Conservation (phyloP, 2,113 vertebrate species). For the Pyxicephalus adspersus region DNA sequence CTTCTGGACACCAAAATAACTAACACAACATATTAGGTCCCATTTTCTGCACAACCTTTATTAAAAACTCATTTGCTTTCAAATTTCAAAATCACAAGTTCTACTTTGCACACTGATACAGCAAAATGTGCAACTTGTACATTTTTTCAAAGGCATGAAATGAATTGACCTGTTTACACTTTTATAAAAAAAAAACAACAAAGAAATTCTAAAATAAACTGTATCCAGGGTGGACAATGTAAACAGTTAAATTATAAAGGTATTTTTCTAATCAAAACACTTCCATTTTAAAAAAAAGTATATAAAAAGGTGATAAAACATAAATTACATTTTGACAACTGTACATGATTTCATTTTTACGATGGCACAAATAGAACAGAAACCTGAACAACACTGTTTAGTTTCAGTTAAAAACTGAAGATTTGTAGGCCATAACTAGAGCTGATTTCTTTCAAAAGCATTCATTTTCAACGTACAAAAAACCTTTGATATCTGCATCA, state of each 20-base stretch:
- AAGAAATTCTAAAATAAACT: slow-evolving; percentile 62
- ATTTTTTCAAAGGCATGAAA: slow-evolving; percentile 65
- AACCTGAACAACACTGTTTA: slow-evolving; percentile 67
- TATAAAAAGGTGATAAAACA: slow-evolving; percentile 75
- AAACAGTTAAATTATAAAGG: slow-evolving; percentile 75
- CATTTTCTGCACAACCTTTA: slow-evolving; percentile 71
- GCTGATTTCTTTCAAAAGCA: background rate
- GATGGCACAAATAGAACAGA: slow-evolving; percentile 65
- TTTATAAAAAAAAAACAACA: slow-evolving; percentile 60
- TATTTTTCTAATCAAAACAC: slow-evolving; percentile 66
- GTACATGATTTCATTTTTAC: slow-evolving; percentile 74
- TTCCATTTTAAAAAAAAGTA: slow-evolving; percentile 64
- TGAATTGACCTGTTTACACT: slow-evolving; percentile 67
- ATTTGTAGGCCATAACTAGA: slow-evolving; percentile 55
- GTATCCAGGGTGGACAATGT: slow-evolving; percentile 62
- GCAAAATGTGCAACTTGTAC: slow-evolving; percentile 55
- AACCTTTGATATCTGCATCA: background rate
- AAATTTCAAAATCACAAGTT: slow-evolving; percentile 65
- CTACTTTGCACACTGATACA: slow-evolving; percentile 56
- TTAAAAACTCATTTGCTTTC: slow-evolving; percentile 66
- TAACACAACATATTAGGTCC: background rate
- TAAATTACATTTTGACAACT: slow-evolving; percentile 87
- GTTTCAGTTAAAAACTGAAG: slow-evolving; percentile 54
- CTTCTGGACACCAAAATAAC: background rate
- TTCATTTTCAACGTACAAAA: background rate